Percentiles rank a stretch among this genome's conserved stretches.
These are phyloP conservation scores for Antedon mediterranea DNA, from an alignment of 53 echinoderm and acorn worm genomes.

Conservation along the genomic window DNA sequence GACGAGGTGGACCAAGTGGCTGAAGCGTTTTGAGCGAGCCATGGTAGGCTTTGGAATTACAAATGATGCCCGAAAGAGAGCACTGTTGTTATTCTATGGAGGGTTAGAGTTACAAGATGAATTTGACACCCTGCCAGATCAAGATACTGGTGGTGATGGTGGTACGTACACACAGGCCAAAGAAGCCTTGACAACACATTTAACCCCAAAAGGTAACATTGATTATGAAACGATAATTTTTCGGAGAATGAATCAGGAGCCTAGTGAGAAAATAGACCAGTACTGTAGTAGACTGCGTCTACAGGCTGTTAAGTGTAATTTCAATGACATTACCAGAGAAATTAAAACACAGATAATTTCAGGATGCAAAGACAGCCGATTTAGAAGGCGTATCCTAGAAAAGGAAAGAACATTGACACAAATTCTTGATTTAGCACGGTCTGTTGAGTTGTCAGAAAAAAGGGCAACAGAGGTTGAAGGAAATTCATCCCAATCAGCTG, in stretches of 20 bases:
- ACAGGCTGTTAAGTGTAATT: constrained; percentile 27
- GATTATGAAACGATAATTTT: constrained; percentile 47
- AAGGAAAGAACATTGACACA: neutral
- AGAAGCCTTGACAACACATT: constrained; percentile 19
- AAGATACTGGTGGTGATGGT: neutral
- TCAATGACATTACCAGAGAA: constrained; percentile 26
- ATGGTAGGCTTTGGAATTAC: too few relatives aligned
- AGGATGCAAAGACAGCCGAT: constrained; percentile 19
- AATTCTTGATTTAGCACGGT: neutral
- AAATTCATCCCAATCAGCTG: too few relatives aligned
- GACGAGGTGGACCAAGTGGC: constrained; percentile 32
- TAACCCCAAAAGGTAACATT: constrained; percentile 25
- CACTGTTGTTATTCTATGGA: constrained; percentile 38
- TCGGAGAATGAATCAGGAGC: constrained; percentile 16
- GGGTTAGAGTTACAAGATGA: constrained; percentile 17
- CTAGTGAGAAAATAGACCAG: constrained; percentile 27
- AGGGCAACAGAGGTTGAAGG: too few relatives aligned
- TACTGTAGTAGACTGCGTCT: constrained; percentile 17
- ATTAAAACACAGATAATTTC: constrained; percentile 39
- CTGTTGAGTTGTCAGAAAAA: too few relatives aligned
- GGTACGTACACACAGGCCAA: constrained; percentile 21
- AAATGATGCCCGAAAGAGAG: too few relatives aligned
- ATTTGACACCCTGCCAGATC: constrained; percentile 2
- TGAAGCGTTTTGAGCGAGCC: too few relatives aligned
- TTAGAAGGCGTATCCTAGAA: constrained; percentile 11